Evolutionary conservation across 2,113 vertebrate genomes (phyloP).

Genomic region (Chaetodon trifascialis): DNA sequence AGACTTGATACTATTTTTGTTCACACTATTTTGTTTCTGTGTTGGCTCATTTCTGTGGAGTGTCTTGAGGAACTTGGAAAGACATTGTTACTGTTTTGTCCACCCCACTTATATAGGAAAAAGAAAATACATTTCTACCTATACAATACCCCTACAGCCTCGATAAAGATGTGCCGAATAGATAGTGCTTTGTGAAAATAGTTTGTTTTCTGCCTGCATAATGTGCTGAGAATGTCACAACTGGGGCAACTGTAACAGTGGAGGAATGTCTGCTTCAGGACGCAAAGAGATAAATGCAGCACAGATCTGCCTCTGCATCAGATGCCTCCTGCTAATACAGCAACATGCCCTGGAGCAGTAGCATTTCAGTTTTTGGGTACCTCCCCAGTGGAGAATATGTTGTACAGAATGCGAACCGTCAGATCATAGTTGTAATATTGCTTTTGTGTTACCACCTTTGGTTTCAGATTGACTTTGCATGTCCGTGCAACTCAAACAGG

Average conservation of each 20-base stretch:
- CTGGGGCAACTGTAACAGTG: neutral
- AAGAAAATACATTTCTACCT: no score
- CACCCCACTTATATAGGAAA: no score
- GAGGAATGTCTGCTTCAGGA: neutral
- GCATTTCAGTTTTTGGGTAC: neutral
- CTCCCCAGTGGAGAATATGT: neutral
- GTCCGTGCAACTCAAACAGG: neutral
- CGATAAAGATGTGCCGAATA: neutral
- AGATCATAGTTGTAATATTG: neutral
- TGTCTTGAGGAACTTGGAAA: neutral
- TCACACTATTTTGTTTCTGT: no score
- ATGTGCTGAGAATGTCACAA: neutral
- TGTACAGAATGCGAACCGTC: neutral
- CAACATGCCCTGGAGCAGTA: neutral
- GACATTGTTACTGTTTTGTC: no score
- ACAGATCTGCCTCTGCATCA: neutral
- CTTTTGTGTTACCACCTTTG: constrained; percentile 1
- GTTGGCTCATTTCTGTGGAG: no score
- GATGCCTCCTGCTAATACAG: neutral
- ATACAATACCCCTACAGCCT: neutral
- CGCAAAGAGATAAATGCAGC: neutral
- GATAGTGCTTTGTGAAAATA: no score
- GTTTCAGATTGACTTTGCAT: constrained; percentile 15
- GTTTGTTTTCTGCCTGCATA: neutral
- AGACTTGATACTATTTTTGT: no score